A percentile compares a stretch with the other conserved stretches of the same genome.
Evolutionary conservation across 2,797 vertebrate species (phyloP).

Genomic region (Bovichtus variegatus): DNA sequence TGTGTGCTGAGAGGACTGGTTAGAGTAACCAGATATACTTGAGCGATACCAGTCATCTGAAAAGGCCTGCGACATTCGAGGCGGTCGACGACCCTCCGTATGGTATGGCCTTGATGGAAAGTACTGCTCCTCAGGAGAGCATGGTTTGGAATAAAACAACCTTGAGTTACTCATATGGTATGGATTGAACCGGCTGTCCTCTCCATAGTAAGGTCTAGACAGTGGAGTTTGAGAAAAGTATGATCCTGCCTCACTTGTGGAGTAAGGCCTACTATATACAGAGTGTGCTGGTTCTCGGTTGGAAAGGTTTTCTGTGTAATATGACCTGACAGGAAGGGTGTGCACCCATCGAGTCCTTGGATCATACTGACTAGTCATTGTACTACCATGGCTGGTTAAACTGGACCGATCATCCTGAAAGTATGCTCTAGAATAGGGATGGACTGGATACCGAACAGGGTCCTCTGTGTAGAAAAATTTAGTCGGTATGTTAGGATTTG

Average conservation of each 20-base stretch:
- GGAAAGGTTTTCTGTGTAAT: conserved; percentile 84
- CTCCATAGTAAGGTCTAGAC: conserved; percentile 86
- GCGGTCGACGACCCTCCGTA: conserved; percentile 87
- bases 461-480: conserved; percentile 95
- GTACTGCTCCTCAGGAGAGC: conserved; percentile 82
- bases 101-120: conserved; percentile 86
- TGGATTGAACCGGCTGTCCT: conserved; percentile 83
- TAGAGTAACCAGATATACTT: conserved; percentile 86
- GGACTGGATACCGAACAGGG: conserved; percentile 83
- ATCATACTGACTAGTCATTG: conserved; percentile 83
- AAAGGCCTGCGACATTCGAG: conserved; percentile 86
- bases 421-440: conserved; percentile 83
- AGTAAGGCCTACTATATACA: conserved; percentile 83
- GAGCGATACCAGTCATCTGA: conserved; percentile 91
- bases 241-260: conserved; percentile 87
- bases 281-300: conserved; percentile 76
- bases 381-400: conserved; percentile 84
- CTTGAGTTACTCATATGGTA: conserved; percentile 82
- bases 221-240: conserved; percentile 90
- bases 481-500: conserved; percentile 88
- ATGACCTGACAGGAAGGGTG: conserved; percentile 84
- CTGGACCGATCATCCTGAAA: conserved; percentile 87
- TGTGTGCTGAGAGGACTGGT: conserved; percentile 83
- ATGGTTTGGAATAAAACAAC: conserved; percentile 84
- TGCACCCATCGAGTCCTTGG: conserved; percentile 87